phyloP scores from a whole-genome alignment of 2,888 invertebrate genomes.

The Drosophila anomalata region DNA sequence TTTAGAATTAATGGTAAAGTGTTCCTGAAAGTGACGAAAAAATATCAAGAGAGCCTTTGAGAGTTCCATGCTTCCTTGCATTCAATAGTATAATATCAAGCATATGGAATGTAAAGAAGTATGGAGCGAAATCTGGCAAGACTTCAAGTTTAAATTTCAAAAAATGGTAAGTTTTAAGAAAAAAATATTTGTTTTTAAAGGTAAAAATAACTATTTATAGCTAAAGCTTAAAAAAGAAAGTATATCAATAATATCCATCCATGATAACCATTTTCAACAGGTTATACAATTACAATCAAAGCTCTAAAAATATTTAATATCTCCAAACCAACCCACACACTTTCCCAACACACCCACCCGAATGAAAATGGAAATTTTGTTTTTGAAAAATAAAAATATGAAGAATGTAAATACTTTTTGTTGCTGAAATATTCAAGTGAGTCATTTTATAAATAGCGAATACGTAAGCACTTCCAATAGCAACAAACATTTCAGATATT shows the following conservation, averaged over 20 bases:
- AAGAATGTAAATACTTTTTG: conserved; percentile 45
- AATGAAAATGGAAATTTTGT: background rate
- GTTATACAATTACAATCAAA: conserved; percentile 15
- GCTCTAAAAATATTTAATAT: conserved; percentile 17
- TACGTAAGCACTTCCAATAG: conserved; percentile 33
- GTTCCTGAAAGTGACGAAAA: conserved; percentile 32
- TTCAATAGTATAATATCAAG: conserved; percentile 84
- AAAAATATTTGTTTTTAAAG: background rate
- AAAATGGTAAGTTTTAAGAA: background rate
- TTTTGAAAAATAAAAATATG: conserved; percentile 18
- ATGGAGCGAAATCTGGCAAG: conserved; percentile 84
- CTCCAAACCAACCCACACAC: conserved; percentile 7
- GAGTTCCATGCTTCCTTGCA: conserved; percentile 85
- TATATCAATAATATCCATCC: background rate
- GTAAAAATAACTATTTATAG: background rate
- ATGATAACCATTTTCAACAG: background rate
- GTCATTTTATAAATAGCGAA: conserved; percentile 65
- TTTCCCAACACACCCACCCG: background rate
- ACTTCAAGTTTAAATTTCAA: conserved; percentile 39
- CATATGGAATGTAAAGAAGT: conserved; percentile 85
- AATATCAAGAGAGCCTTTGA: conserved; percentile 72
- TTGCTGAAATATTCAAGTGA: conserved; percentile 43
- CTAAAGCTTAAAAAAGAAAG: background rate
- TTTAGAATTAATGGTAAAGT: conserved; percentile 17
- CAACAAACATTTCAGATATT: conserved; percentile 66